Evolutionary conservation across 2,797 vertebrate species (phyloP), one percentile per base, ranked within the genome.

Genomic region (Odontamblyopus rebecca): DNA sequence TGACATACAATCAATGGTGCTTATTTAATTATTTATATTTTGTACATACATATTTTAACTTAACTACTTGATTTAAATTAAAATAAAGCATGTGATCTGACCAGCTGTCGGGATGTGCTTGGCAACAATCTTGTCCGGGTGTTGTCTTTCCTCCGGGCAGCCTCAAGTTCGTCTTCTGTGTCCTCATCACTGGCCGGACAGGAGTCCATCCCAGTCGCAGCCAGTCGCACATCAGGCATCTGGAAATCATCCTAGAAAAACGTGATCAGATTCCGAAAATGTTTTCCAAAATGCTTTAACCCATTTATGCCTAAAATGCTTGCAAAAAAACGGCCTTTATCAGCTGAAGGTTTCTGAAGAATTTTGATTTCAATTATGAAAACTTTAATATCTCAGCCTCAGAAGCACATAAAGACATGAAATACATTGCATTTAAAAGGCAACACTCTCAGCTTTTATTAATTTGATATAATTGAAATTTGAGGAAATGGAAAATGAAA

Each of bases 151-250:
- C 80, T 80, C 65, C 75, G 90, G 66, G 81, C 86, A 64, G 81
- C 75, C 62, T 92, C 91, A 63, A 94, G 77, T 78, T 93, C 95
- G 80, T 94, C 93, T 60, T 93, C 94, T 0, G 94, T 94, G 82
- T 94, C 92, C 80, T 96, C 94, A 78, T 95, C 95, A 85, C 94
- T 96, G 64, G 93, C 91, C 69, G 92, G 94, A 88, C 94, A 94
- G 2, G 94, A 96, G 83, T 96, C 95, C 92, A 88, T 93, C 72
- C 94, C 93, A 62, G 94, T 90, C 27, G 94, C 92, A 66, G 90
- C 89, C 67, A 93, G 77, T 2, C 90, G 92, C 29, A 93, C 78
- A 11, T 91, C 80, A 38, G 93, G 93, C 93, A 92, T 93, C 76
- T 86, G 88, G 72, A 95, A 94, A 53, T 90, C 86, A 53, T 89